Conservation (phyloP, 2,113 vertebrate genomes). For the Aythya baeri region DNA sequence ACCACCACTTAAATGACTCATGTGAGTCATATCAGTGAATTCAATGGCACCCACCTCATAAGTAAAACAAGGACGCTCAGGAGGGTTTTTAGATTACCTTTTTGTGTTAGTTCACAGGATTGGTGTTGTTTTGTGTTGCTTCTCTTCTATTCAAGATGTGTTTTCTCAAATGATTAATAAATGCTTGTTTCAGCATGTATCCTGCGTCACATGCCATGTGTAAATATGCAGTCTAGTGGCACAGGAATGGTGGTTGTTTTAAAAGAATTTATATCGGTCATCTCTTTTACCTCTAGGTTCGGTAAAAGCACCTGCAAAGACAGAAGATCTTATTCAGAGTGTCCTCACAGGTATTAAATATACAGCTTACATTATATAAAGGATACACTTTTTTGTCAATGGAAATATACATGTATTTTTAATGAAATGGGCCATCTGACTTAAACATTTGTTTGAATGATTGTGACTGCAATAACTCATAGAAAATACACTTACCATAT, state of each 20-base stretch:
- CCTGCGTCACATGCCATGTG: not conserved
- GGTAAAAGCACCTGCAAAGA: conserved; percentile 88
- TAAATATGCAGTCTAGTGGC: not conserved
- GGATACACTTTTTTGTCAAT: not conserved
- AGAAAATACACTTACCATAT: not conserved
- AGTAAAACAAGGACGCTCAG: not conserved
- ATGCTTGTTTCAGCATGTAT: not conserved
- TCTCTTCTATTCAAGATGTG: not conserved
- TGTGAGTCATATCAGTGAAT: not conserved
- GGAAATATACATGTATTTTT: not conserved
- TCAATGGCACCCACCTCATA: not conserved
- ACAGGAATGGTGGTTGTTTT: not conserved
- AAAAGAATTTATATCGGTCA: not conserved
- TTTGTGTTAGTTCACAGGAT: not conserved
- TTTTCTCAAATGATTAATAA: not conserved
- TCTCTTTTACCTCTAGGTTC: conserved; percentile 80
- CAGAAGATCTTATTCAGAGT: conserved; percentile 94
- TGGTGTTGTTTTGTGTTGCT: not conserved
- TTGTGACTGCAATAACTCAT: not conserved
- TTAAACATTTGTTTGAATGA: not conserved
- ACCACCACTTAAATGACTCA: not conserved
- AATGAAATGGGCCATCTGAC: not conserved
- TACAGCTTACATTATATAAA: not conserved
- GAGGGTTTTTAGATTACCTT: not conserved
- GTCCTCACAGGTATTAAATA: conserved; percentile 89